Percentiles rank a stretch among this genome's conserved stretches.
Evolutionary conservation across 2,888 invertebrate genomes (phyloP).

Genomic region (Sericinus montela): DNA sequence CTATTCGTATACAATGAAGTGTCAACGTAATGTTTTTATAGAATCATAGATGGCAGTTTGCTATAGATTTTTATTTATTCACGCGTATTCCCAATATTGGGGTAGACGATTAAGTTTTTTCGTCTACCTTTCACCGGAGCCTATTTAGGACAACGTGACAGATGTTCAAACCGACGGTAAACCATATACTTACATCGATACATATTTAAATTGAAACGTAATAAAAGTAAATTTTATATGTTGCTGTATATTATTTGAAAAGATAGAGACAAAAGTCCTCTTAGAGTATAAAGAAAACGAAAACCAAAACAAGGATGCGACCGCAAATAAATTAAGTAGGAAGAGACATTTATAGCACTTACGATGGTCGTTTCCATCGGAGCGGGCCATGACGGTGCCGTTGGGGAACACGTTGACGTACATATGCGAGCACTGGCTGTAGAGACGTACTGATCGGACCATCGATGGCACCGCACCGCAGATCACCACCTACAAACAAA

Average conservation of each 20-base stretch:
- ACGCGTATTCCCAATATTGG: no score
- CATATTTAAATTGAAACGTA: not conserved
- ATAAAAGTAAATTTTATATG: not conserved
- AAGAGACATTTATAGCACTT: constrained; percentile 51
- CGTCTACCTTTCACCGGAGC: no score
- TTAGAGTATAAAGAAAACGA: constrained; percentile 2
- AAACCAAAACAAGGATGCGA: constrained; percentile 1
- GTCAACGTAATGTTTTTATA: no score
- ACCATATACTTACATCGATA: no score
- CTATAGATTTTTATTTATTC: no score
- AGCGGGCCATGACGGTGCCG: constrained; percentile 82
- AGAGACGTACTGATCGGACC: constrained; percentile 84
- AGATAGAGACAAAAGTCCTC: not conserved
- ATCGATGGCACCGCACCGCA: constrained; percentile 86
- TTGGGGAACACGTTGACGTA: constrained; percentile 83
- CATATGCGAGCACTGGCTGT: constrained; percentile 83
- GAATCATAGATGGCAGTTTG: no score
- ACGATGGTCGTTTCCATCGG: constrained; percentile 80
- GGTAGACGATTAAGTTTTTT: no score
- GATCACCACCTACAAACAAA: constrained; percentile 81
- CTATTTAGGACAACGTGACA: no score
- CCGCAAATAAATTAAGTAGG: constrained; percentile 19
- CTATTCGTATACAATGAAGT: no score
- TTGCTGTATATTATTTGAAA: not conserved
- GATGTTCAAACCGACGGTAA: no score